Evolutionary conservation across 2,797 vertebrate genomes (phyloP).

Genomic region (Carcharodon carcharias): DNA sequence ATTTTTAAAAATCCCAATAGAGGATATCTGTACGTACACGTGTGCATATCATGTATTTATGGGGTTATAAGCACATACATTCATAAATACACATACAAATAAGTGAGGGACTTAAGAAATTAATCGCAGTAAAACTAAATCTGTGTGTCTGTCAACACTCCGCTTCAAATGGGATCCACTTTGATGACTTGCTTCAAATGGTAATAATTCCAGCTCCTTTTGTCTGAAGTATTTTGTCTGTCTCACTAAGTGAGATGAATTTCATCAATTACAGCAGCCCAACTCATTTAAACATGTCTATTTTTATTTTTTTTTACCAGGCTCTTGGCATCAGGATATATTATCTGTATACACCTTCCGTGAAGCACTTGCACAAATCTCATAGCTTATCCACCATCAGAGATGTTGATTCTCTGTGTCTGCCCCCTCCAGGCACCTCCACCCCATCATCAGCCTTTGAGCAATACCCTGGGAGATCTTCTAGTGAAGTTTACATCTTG

Average conservation of each 20-base stretch:
- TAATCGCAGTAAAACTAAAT: no score
- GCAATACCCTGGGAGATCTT: not conserved
- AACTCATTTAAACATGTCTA: not conserved
- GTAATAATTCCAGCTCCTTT: not conserved
- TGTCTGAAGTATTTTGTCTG: not conserved
- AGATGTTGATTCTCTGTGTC: not conserved
- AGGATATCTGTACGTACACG: not conserved
- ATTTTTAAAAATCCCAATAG: not conserved
- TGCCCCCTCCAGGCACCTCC: not conserved
- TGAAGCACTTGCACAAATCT: not conserved
- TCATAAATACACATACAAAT: not conserved
- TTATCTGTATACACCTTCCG: not conserved
- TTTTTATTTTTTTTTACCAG: not conserved
- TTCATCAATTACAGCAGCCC: not conserved
- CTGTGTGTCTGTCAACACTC: not conserved
- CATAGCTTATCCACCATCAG: not conserved
- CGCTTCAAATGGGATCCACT: not conserved
- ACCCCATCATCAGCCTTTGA: no score
- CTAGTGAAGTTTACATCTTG: not conserved
- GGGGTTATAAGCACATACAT: not conserved
- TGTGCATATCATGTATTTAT: no score
- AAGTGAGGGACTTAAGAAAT: no score
- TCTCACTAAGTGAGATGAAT: not conserved
- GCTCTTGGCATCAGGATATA: not conserved
- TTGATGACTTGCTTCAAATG: not conserved